phyloP scores from a whole-genome alignment of 1,140 invertebrate species.

The Neodiprion lecontei region DNA sequence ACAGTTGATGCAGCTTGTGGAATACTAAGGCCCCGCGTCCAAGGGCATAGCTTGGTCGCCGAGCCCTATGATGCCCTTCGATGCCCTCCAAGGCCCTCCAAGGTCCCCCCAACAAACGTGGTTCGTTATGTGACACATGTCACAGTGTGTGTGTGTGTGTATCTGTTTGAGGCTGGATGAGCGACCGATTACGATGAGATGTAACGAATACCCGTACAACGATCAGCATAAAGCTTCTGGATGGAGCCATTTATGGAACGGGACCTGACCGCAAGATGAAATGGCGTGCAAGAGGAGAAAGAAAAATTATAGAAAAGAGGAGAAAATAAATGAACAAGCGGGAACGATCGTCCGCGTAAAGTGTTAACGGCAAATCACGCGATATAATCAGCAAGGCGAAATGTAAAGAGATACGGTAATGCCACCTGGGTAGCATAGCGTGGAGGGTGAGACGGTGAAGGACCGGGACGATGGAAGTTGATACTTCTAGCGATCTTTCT shows the following conservation, averaged over 20 bases:
- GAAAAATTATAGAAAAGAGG: conserved; percentile 9
- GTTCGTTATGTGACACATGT: conserved; percentile 42
- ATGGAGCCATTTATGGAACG: conserved; percentile 11
- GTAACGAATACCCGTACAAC: conserved; percentile 48
- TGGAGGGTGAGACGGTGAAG: neutral
- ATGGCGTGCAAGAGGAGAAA: neutral
- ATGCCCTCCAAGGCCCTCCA: neutral
- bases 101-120: neutral
- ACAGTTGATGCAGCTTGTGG: conserved; percentile 42
- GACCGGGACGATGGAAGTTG: neutral
- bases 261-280: neutral
- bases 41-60: neutral
- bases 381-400: neutral
- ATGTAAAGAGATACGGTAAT: neutral
- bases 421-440: neutral
- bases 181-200: conserved; percentile 38
- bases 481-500: conserved; percentile 22
- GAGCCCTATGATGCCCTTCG: conserved; percentile 1
- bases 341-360: conserved; percentile 15
- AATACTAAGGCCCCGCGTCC: conserved; percentile 37
- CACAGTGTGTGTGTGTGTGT: conserved; percentile 29
- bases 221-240: conserved; percentile 34
- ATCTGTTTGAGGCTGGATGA: neutral
- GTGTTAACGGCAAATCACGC: neutral
- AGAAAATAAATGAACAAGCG: conserved; percentile 10